Evolutionary conservation across 1,140 invertebrate genomes (phyloP), one percentile per base, ranked within the genome.

Genomic region (Pygmarrhopalites habei): DNA sequence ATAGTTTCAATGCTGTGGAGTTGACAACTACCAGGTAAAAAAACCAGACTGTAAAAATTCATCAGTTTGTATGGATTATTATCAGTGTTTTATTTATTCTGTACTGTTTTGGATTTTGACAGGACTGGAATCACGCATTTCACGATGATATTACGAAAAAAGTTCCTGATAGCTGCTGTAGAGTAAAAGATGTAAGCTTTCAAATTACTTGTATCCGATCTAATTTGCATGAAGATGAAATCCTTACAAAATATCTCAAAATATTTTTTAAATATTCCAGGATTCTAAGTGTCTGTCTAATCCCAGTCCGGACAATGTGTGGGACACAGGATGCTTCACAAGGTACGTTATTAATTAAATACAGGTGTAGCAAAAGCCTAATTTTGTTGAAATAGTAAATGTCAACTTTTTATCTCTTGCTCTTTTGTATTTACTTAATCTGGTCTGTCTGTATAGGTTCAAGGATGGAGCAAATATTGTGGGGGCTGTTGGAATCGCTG

Each of bases 1-100:
- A n/a, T n/a, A 88, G 76, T 78, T 92, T 41, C 81, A 88, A 71
- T 94, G 90, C 75, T 93, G 90, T 72, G 90, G 90, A 19, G 86
- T 92, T 1, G 80, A 80, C 53, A 80, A 77, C 52, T 86, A 82
- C 73, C 77, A 80, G 52, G 87, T 47, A 5, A 47, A 19, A 47
- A 4, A 5, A 5, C 44, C 17, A 47, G 44, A 47, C 7, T 5
- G 44, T 19, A 19, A n/a, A 23, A 4, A n/a, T 47, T n/a, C n/a
- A n/a, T n/a, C n/a, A n/a, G n/a, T n/a, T n/a, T n/a, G n/a, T n/a
- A n/a, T n/a, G n/a, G n/a, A n/a, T n/a, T n/a, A n/a, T n/a, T n/a
- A n/a, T n/a, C n/a, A n/a, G n/a, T n/a, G n/a, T n/a, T n/a, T n/a
- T n/a, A n/a, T n/a, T n/a, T n/a, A n/a, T n/a, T n/a, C n/a, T n/a